Conservation (phyloP, 2,888 invertebrate species). For the Brachynemurus nebulosus region DNA sequence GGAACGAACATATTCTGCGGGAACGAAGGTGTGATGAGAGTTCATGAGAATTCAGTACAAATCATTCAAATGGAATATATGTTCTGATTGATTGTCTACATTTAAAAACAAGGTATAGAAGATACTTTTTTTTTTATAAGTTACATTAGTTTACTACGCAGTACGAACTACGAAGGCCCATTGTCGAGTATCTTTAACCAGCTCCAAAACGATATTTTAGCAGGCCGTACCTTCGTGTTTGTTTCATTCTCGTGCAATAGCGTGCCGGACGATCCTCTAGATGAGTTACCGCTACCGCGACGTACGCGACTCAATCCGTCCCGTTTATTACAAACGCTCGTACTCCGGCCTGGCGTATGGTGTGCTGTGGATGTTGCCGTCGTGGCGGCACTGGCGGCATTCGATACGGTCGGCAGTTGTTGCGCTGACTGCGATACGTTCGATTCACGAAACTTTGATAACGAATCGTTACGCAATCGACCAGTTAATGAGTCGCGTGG, state of each 20-base stretch:
- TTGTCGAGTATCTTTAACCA: conserved; percentile 46
- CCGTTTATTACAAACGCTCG: conserved; percentile 10
- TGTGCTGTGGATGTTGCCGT: conserved; percentile 24
- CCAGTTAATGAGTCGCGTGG: conserved; percentile 37
- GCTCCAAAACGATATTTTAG: conserved; percentile 55
- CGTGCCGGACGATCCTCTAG: conserved; percentile 27
- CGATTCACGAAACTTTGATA: conserved; percentile 30
- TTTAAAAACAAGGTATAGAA: conserved; percentile 7
- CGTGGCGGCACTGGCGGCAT: conserved; percentile 20
- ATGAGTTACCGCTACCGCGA: conserved; percentile 29
- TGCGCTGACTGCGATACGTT: too few relatives aligned
- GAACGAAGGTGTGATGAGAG: conserved; percentile 20
- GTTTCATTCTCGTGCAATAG: conserved; percentile 22
- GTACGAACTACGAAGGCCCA: conserved; percentile 33
- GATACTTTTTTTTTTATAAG: conserved; percentile 30
- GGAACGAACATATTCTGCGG: conserved; percentile 16
- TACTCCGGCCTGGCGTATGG: conserved; percentile 22
- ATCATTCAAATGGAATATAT: not conserved
- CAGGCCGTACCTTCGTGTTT: conserved; percentile 56
- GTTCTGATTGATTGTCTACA: not conserved
- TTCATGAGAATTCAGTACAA: conserved; percentile 2
- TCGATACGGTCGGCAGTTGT: conserved; percentile 20
- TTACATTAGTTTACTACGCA: conserved; percentile 27
- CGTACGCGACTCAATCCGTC: conserved; percentile 18
- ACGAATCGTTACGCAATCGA: conserved; percentile 35